Conservation (phyloP, 2,797 vertebrate genomes). For the Eurystomus glaucurus region DNA sequence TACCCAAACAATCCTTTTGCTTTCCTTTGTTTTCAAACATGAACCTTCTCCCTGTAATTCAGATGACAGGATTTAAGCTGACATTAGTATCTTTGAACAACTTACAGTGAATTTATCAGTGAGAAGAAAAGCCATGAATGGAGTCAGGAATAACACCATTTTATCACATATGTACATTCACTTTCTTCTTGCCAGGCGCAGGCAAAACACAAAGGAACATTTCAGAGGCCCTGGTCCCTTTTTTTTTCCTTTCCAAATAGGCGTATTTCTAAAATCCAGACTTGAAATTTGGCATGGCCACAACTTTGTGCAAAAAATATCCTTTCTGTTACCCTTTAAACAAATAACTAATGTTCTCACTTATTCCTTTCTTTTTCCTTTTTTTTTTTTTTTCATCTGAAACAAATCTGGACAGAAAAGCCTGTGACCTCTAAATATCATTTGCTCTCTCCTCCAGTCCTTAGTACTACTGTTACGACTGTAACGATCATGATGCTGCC, state of each 20-base stretch:
- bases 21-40: slow-evolving; percentile 32
- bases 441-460: neutral
- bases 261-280: slow-evolving; percentile 64
- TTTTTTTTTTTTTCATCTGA: neutral
- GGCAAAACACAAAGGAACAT: slow-evolving; percentile 44
- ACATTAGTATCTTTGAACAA: slow-evolving; percentile 45
- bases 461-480: neutral
- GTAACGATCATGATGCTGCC: neutral
- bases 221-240: slow-evolving; percentile 34
- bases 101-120: slow-evolving; percentile 36
- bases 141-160: neutral
- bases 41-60: slow-evolving; percentile 30
- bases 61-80: slow-evolving; percentile 56
- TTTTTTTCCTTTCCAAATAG: neutral
- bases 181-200: slow-evolving; percentile 12
- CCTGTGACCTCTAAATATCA: neutral
- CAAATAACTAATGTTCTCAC: slow-evolving; percentile 46
- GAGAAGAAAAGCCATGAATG: slow-evolving; percentile 15
- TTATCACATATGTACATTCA: slow-evolving; percentile 12
- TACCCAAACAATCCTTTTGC: neutral
- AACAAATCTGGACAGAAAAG: slow-evolving; percentile 5
- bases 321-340: slow-evolving; percentile 64
- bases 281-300: slow-evolving; percentile 59
- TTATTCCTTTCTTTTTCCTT: neutral
- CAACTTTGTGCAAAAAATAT: slow-evolving; percentile 52